Conservation (phyloP, 2,113 vertebrate species). For the Phoenicopterus ruber region DNA sequence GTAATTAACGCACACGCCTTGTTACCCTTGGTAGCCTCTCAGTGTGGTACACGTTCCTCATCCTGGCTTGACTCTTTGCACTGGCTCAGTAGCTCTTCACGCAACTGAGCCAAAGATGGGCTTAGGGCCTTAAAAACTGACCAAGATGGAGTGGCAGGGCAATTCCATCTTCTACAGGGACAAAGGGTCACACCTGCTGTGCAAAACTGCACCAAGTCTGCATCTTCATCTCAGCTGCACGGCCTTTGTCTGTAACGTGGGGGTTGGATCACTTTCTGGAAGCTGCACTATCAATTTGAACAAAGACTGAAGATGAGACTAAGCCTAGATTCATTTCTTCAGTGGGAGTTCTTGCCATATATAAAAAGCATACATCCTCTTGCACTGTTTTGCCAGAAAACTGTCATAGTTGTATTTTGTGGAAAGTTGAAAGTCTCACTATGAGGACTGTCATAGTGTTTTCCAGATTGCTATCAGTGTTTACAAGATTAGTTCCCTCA, state of each 20-base stretch:
- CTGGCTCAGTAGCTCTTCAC: not conserved
- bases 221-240: not conserved
- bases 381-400: not conserved
- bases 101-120: not conserved
- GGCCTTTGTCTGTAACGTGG: not conserved
- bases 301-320: not conserved
- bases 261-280: not conserved
- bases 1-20: not conserved
- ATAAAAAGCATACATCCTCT: not conserved
- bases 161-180: not conserved
- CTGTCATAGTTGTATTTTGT: not conserved
- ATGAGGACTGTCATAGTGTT: not conserved
- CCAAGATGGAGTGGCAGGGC: not conserved
- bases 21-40: not conserved
- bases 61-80: not conserved
- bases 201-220: not conserved
- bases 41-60: not conserved
- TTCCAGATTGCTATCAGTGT: not conserved
- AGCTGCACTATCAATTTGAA: not conserved
- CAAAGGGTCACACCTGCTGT: not conserved
- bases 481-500: not conserved
- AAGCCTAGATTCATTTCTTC: not conserved
- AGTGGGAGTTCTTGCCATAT: not conserved
- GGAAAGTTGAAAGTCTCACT: not conserved
- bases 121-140: not conserved